phyloP scores from a whole-genome alignment of 1,140 invertebrate genomes.

The Cotesia typhae region DNA sequence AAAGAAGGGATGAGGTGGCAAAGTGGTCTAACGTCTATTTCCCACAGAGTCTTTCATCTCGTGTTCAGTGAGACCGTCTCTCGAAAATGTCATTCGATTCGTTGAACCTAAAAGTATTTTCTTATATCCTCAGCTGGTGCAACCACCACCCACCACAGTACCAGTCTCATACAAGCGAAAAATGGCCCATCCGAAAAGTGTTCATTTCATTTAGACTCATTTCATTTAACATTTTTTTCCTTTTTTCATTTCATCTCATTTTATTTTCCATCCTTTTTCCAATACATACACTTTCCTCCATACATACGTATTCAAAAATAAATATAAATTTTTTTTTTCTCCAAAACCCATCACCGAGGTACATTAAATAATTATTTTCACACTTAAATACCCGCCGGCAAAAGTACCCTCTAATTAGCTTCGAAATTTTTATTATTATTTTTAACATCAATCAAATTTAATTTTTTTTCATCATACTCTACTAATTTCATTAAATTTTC shows the following conservation, averaged over 20 bases:
- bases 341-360: background rate
- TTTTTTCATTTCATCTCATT: background rate
- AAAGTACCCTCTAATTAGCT: constrained; percentile 14
- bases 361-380: background rate
- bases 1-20: constrained; percentile 28
- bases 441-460: constrained; percentile 18
- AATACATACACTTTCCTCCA: background rate
- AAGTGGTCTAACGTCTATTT: constrained; percentile 38
- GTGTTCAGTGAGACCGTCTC: constrained; percentile 17
- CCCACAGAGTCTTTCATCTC: constrained; percentile 34
- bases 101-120: constrained; percentile 19
- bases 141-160: background rate
- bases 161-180: constrained; percentile 8
- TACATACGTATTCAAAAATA: background rate
- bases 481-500: constrained; percentile 1
- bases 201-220: constrained; percentile 15
- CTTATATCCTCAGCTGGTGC: background rate
- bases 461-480: background rate
- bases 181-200: constrained; percentile 9
- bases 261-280: background rate
- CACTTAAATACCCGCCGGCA: background rate
- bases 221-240: background rate
- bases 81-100: constrained; percentile 36
- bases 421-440: constrained; percentile 15
- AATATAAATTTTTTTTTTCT: background rate